A percentile compares a stretch with the other conserved stretches of the same genome.
Conservation (phyloP, 2,888 invertebrate species). For the Andrena bucephala region DNA sequence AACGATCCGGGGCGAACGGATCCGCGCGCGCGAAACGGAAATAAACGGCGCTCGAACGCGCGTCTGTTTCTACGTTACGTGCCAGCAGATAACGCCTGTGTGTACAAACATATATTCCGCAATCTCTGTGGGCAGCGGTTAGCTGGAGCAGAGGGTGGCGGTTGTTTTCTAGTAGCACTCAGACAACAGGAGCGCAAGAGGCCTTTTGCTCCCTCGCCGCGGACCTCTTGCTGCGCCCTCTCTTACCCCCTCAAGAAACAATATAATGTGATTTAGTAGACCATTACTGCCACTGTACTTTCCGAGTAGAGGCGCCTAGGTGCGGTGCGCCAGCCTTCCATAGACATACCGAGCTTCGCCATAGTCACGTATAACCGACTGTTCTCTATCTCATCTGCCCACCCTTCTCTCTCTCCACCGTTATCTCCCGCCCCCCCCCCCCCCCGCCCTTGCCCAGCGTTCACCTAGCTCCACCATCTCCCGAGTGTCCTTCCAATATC, state of each 20-base stretch:
- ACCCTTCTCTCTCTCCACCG: constrained; percentile 15
- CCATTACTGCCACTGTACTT: constrained; percentile 83
- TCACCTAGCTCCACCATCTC: not conserved
- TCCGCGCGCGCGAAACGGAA: constrained; percentile 21
- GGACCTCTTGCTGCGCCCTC: constrained; percentile 63
- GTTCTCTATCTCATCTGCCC: constrained; percentile 71
- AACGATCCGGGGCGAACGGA: not conserved
- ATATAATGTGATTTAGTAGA: constrained; percentile 84
- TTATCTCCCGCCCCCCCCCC: constrained; percentile 17
- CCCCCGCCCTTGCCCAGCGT: not conserved
- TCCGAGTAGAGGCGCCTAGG: constrained; percentile 75
- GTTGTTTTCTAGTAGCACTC: constrained; percentile 61
- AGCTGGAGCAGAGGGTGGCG: constrained; percentile 22
- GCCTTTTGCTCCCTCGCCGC: constrained; percentile 58
- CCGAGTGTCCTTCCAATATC: constrained; percentile 38
- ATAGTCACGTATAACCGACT: constrained; percentile 75
- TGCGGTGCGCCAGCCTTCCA: constrained; percentile 73
- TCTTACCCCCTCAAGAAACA: constrained; percentile 79
- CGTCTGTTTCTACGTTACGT: constrained; percentile 41
- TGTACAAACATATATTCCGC: constrained; percentile 63
- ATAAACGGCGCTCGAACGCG: constrained; percentile 41
- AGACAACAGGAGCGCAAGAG: constrained; percentile 48
- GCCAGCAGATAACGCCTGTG: constrained; percentile 40
- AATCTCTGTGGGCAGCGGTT: constrained; percentile 66
- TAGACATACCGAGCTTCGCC: constrained; percentile 67